Evolutionary conservation across 2,888 invertebrate species (phyloP), one percentile per base, ranked within the genome.

Genomic region (Suillia variegata): DNA sequence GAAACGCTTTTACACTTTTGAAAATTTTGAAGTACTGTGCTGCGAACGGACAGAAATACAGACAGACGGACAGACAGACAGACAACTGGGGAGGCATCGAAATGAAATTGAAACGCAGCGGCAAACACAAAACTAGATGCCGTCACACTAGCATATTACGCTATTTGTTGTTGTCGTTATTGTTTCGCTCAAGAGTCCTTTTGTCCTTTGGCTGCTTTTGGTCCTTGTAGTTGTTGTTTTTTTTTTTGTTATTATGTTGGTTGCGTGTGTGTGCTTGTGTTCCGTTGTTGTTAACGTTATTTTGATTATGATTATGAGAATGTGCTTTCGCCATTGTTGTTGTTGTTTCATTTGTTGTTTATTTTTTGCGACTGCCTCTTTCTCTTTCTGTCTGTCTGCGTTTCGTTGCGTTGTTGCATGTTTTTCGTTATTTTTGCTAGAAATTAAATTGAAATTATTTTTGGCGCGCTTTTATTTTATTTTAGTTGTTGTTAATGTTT

Each of bases 251-350:
- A n/a, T n/a, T n/a, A 12, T 20, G 10, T 20, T 20, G 17, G 17
- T 59, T 56, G 54, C 63, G 65, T 61, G 70, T 72, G 72, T 71
- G 70, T 74, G 74, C 73, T 66, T 74, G 73, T 71, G 68, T 70
- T 49, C 24, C 22, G 34, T 74, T 71, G 68, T 72, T 72, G 73
- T 75, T 75, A 71, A 73, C 71, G 71, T 70, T 70, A 70, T 75
- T 74, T 75, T 73, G 75, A 73, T 75, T 70, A 73, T 75, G 73
- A 74, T 71, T 75, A 73, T 75, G 73, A 71, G 70, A 73, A 68
- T 71, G 62, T 66, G 38, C n/a, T 38, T n/a, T 38, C n/a, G 31
- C n/a, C n/a, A n/a, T 38, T 38, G 10, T n/a, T 38, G 38, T 38
- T 38, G 6, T n/a, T 38, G 38, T 38, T 38, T 10, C 15, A 13